Percentiles rank a stretch among this genome's conserved stretches.
Conservation (phyloP, 1,140 invertebrate genomes). For the Camponotus vicinus region DNA sequence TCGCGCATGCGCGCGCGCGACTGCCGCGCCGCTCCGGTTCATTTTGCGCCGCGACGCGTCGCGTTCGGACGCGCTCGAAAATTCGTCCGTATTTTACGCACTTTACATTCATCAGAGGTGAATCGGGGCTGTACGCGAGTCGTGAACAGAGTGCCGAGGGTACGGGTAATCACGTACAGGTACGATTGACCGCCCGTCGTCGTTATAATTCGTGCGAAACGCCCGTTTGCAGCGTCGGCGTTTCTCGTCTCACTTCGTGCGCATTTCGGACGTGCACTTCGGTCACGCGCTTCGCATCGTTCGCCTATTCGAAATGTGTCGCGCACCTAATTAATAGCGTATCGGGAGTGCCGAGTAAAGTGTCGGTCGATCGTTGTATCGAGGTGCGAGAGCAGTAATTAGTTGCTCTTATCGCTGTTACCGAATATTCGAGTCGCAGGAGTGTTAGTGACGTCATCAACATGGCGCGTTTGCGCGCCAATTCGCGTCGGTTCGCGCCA, state of each 20-base stretch:
- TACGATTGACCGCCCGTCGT: neutral
- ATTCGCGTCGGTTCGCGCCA: too few relatives aligned
- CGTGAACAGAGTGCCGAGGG: too few relatives aligned
- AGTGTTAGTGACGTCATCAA: neutral
- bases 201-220: neutral
- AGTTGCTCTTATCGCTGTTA: neutral
- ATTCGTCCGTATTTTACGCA: neutral
- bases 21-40: neutral
- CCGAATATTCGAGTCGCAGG: neutral
- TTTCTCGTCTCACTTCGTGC: neutral
- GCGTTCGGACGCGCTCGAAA: neutral
- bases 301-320: neutral
- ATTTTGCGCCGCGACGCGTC: neutral
- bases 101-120: neutral
- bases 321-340: constrained; percentile 1
- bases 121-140: neutral
- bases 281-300: neutral
- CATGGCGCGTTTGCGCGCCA: neutral
- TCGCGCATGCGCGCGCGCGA: neutral
- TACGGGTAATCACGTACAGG: neutral
- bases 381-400: constrained; percentile 7
- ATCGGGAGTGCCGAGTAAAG: neutral
- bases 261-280: neutral
- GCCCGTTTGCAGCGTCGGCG: neutral
- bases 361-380: neutral